These are phyloP conservation scores for Zapus hudsonius DNA, from an alignment of 2,113 vertebrate genomes.

Conservation along the genomic window DNA sequence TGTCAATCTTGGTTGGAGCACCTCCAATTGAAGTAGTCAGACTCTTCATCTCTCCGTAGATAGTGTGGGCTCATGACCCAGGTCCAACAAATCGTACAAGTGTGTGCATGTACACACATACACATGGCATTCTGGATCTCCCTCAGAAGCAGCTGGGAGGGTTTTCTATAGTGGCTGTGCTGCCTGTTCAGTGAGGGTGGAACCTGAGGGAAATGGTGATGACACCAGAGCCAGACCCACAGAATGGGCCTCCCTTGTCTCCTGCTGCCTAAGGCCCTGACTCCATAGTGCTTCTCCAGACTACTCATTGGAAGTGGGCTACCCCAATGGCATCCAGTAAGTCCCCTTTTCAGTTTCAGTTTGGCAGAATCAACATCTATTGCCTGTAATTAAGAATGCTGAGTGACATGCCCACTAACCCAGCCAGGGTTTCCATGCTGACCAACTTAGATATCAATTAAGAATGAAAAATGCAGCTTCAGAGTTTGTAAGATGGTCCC, in stretches of 20 bases:
- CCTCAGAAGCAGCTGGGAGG: neutral
- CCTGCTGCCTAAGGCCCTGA: neutral
- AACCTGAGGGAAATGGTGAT: neutral
- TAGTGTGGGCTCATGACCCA: neutral
- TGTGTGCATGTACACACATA: neutral
- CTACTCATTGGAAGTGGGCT: neutral
- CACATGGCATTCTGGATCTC: neutral
- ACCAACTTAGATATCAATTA: neutral
- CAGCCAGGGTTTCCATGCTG: neutral
- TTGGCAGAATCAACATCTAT: neutral
- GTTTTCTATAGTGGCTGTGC: neutral
- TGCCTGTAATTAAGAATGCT: neutral
- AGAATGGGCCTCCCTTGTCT: neutral
- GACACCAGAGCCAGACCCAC: neutral
- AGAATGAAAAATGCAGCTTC: neutral
- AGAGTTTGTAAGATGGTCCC: accelerated
- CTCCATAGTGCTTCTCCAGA: neutral
- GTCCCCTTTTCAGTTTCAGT: neutral
- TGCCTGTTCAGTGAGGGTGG: neutral
- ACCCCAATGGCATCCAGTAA: neutral
- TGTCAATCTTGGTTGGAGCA: neutral
- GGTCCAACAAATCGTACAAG: neutral
- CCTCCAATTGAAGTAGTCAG: neutral
- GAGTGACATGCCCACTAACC: neutral
- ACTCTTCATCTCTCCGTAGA: neutral